phyloP scores from a whole-genome alignment of 1,140 invertebrate genomes.

The Drosophila miranda region DNA sequence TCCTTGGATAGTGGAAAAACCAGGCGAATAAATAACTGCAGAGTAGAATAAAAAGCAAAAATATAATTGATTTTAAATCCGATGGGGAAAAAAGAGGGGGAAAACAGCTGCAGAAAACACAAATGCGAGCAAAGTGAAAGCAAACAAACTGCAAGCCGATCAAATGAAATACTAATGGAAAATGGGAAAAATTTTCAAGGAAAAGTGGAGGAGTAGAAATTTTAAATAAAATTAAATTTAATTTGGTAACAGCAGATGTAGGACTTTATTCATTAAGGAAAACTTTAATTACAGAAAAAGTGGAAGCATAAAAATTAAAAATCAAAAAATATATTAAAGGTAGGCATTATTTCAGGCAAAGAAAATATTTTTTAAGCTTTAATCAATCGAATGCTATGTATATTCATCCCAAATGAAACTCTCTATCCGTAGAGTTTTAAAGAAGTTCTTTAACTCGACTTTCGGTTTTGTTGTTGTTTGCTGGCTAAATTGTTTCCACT shows the following conservation, averaged over 20 bases:
- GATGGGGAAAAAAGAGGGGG: neutral
- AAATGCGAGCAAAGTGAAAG: slow-evolving; percentile 35
- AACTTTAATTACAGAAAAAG: neutral
- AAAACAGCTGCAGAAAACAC: slow-evolving; percentile 22
- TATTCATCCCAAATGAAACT: neutral
- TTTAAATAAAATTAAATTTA: neutral
- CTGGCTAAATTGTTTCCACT: slow-evolving; percentile 17
- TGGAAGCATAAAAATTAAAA: neutral
- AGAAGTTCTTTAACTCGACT: neutral
- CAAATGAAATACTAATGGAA: slow-evolving; percentile 40
- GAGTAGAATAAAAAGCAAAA: slow-evolving; percentile 9
- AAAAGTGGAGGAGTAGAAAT: neutral
- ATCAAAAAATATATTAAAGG: too few species aligned
- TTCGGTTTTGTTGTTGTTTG: slow-evolving; percentile 50
- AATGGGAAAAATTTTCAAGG: slow-evolving; percentile 21
- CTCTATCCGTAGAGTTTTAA: neutral
- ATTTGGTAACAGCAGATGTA: neutral
- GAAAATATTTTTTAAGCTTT: slow-evolving; percentile 9
- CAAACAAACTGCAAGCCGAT: slow-evolving; percentile 25
- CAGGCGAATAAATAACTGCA: slow-evolving; percentile 23
- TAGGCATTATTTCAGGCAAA: too few species aligned
- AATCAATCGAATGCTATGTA: slow-evolving; percentile 10
- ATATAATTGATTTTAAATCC: slow-evolving; percentile 56
- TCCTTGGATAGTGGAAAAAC: neutral
- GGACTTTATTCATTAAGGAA: too few species aligned